Base-by-base conservation (phyloP, 2,888 invertebrate species). In the Panzeria rudis region DNA sequence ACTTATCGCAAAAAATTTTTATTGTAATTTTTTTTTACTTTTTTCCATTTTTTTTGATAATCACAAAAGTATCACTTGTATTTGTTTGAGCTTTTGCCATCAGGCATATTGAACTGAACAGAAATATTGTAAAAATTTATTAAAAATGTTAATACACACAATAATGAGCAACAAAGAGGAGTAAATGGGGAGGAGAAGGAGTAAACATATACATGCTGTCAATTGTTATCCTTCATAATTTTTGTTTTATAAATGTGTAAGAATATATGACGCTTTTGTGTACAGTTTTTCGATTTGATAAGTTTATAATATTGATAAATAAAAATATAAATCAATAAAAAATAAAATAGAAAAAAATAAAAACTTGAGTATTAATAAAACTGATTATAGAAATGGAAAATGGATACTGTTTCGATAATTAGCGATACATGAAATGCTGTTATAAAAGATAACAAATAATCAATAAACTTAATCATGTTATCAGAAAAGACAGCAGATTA, bases 261-360 rank as follows among this genome's bases (percentile, higher is more conserved):
- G 7, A 68, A 32, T 54, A 52, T 66, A 80, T 61, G 71, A 71
- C 71, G 64, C 79, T 64, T 64, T 71, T 76, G 69, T 73, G 84
- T 76, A 84, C 84, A 80, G 84, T 84, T 84, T 56, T 76, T 76
- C 76, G 59, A 66, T 72, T 76, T 71, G 72, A 76, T 84, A 79
- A 79, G 69, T 79, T 83, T 75, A 77, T 79, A 79, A 83, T 75
- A 78, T 73, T 41, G 72, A 78, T 72, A 83, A 54, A 75, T 47
- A 66, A 84, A 73, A 75, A 41, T 20, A 56, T 54, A 47, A 83
- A 78, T 79, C 79, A 75, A 84, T 84, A 83, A 83, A 77, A 59
- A 59, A 29, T 0, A n/a, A n/a, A n/a, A n/a, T n/a, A n/a, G 23
- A 17, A 59, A 5, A 35, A 13, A 59, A 47, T 38, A n/a, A 54